Conservation (phyloP, 2,113 vertebrate species). For the Lasiurus cinereus region DNA sequence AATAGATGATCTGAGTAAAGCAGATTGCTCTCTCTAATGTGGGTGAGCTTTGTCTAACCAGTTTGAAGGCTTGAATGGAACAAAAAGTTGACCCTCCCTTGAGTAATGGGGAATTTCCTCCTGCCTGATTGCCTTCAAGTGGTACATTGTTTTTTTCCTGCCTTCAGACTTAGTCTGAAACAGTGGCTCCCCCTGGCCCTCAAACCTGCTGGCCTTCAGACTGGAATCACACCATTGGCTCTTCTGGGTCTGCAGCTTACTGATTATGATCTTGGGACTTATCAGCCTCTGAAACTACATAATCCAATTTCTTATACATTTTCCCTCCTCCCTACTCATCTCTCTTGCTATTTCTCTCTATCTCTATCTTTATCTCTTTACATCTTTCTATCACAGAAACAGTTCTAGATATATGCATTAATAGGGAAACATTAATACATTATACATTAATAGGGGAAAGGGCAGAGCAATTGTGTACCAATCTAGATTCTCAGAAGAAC, state of each 20-base stretch:
- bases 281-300: not conserved
- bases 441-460: not conserved
- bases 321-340: too few species aligned
- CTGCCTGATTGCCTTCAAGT: not conserved
- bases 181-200: not conserved
- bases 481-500: not conserved
- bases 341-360: not conserved
- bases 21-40: not conserved
- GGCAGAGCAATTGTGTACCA: not conserved
- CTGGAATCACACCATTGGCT: not conserved
- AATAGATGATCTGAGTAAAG: not conserved
- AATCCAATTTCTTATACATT: not conserved
- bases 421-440: not conserved
- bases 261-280: not conserved
- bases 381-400: not conserved
- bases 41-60: not conserved
- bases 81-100: not conserved
- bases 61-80: not conserved
- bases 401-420: not conserved
- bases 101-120: not conserved
- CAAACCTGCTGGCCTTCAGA: not conserved
- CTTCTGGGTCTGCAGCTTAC: not conserved
- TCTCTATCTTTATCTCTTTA: not conserved
- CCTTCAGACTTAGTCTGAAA: not conserved
- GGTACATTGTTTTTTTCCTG: not conserved